Evolutionary conservation across 2,888 invertebrate species (phyloP).

Genomic region (Rugalucina vietnamica): DNA sequence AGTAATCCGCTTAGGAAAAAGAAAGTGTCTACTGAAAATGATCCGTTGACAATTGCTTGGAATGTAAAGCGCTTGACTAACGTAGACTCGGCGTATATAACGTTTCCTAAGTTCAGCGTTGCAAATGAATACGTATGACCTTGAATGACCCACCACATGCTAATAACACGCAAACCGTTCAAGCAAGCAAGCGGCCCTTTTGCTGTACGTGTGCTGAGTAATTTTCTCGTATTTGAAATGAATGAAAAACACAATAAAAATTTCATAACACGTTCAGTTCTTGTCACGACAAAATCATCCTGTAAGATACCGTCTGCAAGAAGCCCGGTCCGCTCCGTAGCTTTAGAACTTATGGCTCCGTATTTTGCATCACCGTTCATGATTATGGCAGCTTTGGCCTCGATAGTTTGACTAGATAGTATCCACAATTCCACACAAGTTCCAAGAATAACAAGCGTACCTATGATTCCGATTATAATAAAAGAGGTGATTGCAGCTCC

Average conservation of each 20-base stretch:
- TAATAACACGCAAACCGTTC: conserved; percentile 87
- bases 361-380: background rate
- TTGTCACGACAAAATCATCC: background rate
- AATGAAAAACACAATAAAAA: conserved; percentile 54
- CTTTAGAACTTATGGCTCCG: background rate
- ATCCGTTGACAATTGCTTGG: conserved; percentile 75
- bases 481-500: background rate
- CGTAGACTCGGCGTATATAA: conserved; percentile 2
- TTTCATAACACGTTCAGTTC: background rate
- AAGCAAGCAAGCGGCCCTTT: conserved; percentile 86
- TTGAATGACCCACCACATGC: conserved; percentile 73
- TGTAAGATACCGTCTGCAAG: background rate
- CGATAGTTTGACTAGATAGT: background rate
- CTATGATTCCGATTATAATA: background rate
- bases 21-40: conserved; percentile 78
- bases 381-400: background rate
- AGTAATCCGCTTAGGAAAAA: conserved; percentile 73
- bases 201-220: conserved; percentile 60
- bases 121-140: conserved; percentile 69
- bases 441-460: background rate
- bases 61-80: conserved; percentile 57
- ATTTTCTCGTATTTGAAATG: conserved; percentile 59
- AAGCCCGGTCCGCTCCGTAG: background rate
- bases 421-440: background rate
- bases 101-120: conserved; percentile 47